Percentiles rank a stretch among this genome's conserved stretches.
Conservation (phyloP, 2,113 vertebrate species). For the Butorides virescens region DNA sequence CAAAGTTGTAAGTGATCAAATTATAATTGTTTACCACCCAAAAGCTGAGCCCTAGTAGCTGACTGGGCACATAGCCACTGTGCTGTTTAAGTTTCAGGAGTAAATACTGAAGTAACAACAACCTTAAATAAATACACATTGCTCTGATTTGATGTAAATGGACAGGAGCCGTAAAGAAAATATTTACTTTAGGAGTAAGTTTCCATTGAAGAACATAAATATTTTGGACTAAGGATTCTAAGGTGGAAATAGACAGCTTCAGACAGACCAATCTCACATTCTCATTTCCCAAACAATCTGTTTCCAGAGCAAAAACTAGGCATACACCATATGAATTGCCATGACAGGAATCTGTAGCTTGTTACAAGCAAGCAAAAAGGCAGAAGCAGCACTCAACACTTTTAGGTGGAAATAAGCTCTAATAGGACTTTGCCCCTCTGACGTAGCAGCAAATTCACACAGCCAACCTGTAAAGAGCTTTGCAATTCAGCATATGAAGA, state of each 20-base stretch:
- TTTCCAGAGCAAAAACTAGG: neutral
- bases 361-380: neutral
- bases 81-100: neutral
- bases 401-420: fast-evolving
- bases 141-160: neutral
- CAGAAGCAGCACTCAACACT: neutral
- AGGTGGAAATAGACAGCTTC: neutral
- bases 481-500: fast-evolving
- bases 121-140: neutral
- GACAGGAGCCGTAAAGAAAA: neutral
- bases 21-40: neutral
- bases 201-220: neutral
- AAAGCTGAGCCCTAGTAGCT: neutral
- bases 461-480: fast-evolving
- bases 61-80: neutral
- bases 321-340: fast-evolving
- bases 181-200: fast-evolving
- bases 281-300: neutral
- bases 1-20: neutral
- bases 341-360: fast-evolving
- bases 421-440: neutral
- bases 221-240: neutral
- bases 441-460: neutral
- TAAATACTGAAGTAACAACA: neutral
- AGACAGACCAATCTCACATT: neutral